Evolutionary conservation across 2,888 invertebrate species (phyloP).

Genomic region (Rhagonycha fulva): DNA sequence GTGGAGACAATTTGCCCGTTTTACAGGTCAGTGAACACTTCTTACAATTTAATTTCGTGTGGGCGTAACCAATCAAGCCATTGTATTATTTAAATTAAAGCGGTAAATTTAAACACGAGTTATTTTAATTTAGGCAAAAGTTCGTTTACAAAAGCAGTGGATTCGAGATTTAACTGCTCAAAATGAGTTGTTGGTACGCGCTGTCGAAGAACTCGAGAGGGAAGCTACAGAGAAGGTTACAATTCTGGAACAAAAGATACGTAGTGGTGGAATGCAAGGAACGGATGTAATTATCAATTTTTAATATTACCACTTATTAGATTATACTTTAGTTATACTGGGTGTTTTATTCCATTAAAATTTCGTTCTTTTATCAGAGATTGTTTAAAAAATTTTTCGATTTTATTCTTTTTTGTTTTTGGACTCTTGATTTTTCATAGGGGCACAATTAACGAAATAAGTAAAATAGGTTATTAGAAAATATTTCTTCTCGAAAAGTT

Average conservation of each 20-base stretch:
- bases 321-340: not conserved
- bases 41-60: constrained; percentile 5
- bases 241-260: constrained; percentile 59
- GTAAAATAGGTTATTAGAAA: too few species aligned
- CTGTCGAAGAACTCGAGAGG: constrained; percentile 69
- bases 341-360: not conserved
- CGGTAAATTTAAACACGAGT: not conserved
- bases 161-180: constrained; percentile 69
- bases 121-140: constrained; percentile 61
- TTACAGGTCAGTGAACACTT: constrained; percentile 13
- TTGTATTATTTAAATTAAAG: constrained; percentile 2
- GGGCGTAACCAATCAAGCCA: constrained; percentile 12
- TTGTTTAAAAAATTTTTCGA: too few species aligned
- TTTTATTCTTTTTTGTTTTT: too few species aligned
- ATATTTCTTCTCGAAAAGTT: too few species aligned
- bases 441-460: too few species aligned
- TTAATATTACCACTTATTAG: not conserved
- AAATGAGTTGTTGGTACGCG: constrained; percentile 67
- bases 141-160: constrained; percentile 67
- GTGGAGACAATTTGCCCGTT: constrained; percentile 48
- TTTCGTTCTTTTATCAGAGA: not conserved
- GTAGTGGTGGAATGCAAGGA: constrained; percentile 44
- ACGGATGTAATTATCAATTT: not conserved
- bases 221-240: constrained; percentile 65
- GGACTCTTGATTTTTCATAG: too few species aligned